Base-by-base conservation (phyloP, 2,797 vertebrate genomes). In the Todus mexicanus region DNA sequence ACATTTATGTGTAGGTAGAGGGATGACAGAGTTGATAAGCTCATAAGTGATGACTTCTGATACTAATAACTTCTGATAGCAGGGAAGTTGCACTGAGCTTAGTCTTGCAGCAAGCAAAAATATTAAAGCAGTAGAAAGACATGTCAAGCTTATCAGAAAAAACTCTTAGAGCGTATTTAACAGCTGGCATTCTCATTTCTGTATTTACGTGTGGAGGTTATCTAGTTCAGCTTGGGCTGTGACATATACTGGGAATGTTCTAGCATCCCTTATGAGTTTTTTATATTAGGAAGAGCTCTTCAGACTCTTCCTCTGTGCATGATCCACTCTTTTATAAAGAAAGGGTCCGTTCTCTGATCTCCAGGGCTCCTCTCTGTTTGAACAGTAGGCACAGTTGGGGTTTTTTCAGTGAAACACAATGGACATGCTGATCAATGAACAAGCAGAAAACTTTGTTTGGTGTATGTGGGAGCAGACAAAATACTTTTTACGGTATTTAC, bases 401-500 rank as follows among this genome's bases (percentile, higher is more conserved):
- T 35, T 51, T 69, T 92, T 87, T 82, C 20, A 43, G 56, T 59
- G 61, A 65, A 89, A 57, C 50, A 74, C 69, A 94, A 80, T 90
- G 92, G 76, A 35, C 1, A 1, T 54, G 47, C n/a, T 0, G 4
- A 90, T 95, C 82, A 88, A 48, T 85, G 90, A 89, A 65, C 42
- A 79, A 75, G 61, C 64, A 61, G 51, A 87, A 88, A 37, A 25
- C 75, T 93, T 92, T 4, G 4, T 87, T 90, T 83, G 27, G 48
- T 64, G 38, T 68, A 15, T 0, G 61, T 77, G 66, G 35, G 38
- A 87, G 72, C 68, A 90, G 68, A 85, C 69, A 94, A 88, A 94
- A 93, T 93, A 92, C 84, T 93, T 94, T 70, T 75, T 81, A 45
- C 26, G 40, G 65, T 84, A 76, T 91, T 91, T 91, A 53, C 65